A percentile compares a stretch with the other conserved stretches of the same genome.
These are phyloP conservation scores for Cybosia mesomella DNA, from an alignment of 2,888 invertebrate species.

Conservation along the genomic window DNA sequence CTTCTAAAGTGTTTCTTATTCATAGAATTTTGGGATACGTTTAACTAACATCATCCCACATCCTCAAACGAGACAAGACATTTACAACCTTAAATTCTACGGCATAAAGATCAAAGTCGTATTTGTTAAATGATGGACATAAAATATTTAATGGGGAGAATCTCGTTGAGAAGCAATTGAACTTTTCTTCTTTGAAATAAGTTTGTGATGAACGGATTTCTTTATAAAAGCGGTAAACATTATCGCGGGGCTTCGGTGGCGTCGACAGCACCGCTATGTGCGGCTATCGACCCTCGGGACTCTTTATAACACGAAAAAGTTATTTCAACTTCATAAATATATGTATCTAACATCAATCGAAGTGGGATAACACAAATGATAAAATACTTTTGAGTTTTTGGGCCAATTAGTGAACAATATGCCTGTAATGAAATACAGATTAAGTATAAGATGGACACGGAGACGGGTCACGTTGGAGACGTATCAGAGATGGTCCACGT, in stretches of 20 bases:
- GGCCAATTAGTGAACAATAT: neutral
- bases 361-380: neutral
- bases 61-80: neutral
- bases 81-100: conserved; percentile 16
- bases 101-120: conserved; percentile 26
- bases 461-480: too few relatives aligned
- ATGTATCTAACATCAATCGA: neutral
- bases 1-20: conserved; percentile 59
- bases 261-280: neutral
- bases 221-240: conserved; percentile 52
- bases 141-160: conserved; percentile 32
- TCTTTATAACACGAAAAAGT: neutral
- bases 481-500: too few relatives aligned
- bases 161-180: conserved; percentile 58
- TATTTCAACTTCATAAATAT: neutral
- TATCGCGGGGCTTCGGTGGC: conserved; percentile 2
- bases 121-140: conserved; percentile 17
- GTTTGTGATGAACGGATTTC: conserved; percentile 54
- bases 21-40: conserved; percentile 58
- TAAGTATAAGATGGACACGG: neutral
- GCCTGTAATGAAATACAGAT: neutral
- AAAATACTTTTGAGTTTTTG: neutral
- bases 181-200: conserved; percentile 61
- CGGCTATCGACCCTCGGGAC: neutral
- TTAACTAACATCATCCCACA: conserved; percentile 31